Evolutionary conservation across 2,888 invertebrate genomes (phyloP).

Genomic region (Acrobasis repandana): DNA sequence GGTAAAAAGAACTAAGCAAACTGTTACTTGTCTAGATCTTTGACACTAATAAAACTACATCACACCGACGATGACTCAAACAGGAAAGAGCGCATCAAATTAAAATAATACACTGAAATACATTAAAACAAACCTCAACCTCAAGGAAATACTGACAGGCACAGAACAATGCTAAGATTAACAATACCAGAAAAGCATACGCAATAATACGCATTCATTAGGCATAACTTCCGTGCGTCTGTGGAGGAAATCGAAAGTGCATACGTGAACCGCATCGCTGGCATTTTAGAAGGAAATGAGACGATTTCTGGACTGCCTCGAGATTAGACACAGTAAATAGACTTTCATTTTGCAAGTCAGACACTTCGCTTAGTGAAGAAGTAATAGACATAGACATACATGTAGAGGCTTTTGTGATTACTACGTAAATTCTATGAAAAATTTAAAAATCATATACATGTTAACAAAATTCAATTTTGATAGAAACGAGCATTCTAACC

Average conservation of each 20-base stretch:
- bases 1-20: too few relatives aligned
- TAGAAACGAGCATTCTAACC: background rate
- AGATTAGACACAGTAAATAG: background rate
- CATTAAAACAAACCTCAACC: background rate
- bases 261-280: constrained; percentile 7
- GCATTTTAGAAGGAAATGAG: background rate
- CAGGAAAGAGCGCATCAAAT: background rate
- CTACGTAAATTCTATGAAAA: too few relatives aligned
- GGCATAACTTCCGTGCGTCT: constrained; percentile 12
- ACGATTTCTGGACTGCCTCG: background rate
- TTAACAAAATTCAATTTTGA: too few relatives aligned
- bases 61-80: background rate
- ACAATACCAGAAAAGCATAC: constrained; percentile 17
- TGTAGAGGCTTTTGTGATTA: too few relatives aligned
- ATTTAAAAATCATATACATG: too few relatives aligned
- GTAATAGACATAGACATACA: too few relatives aligned
- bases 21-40: too few relatives aligned
- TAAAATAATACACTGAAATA: background rate
- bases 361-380: too few relatives aligned
- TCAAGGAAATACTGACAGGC: constrained; percentile 13
- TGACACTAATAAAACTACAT: too few relatives aligned
- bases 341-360: too few relatives aligned
- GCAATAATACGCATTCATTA: constrained; percentile 12
- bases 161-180: constrained; percentile 18
- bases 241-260: constrained; percentile 17